Evolutionary conservation across 1,140 invertebrate species (phyloP).

Genomic region (Tyrophagus putrescentiae): DNA sequence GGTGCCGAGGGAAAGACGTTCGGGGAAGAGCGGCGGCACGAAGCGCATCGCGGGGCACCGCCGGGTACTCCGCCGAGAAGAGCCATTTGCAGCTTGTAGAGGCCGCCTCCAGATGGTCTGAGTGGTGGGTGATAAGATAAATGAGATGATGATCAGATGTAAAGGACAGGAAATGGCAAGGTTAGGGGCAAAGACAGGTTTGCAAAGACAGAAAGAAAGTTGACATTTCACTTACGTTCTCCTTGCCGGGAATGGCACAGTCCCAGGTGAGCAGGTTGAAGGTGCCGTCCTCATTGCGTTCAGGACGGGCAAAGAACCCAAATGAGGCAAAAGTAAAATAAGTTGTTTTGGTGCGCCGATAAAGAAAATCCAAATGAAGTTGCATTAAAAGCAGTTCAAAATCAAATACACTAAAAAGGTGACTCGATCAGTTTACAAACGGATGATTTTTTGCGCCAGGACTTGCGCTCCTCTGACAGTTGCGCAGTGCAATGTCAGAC

Average conservation of each 20-base stretch:
- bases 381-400: too few relatives aligned
- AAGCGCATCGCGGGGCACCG: slow-evolving; percentile 98
- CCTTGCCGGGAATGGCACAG: slow-evolving; percentile 97
- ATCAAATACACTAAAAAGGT: too few relatives aligned
- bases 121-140: slow-evolving; percentile 28
- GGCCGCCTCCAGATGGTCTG: slow-evolving; percentile 88
- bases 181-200: too few relatives aligned
- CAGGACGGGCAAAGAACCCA: slow-evolving; percentile 89
- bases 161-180: background rate
- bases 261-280: slow-evolving; percentile 79
- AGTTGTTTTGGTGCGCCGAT: too few relatives aligned
- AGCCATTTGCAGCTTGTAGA: slow-evolving; percentile 95
- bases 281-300: slow-evolving; percentile 87
- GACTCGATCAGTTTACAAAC: too few relatives aligned
- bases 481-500: too few relatives aligned
- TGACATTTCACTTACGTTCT: slow-evolving; percentile 45
- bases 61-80: slow-evolving; percentile 99
- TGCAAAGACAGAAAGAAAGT: background rate
- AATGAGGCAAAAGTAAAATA: too few relatives aligned
- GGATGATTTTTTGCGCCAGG: too few relatives aligned
- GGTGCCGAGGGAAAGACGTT: slow-evolving; percentile 99
- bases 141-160: too few relatives aligned
- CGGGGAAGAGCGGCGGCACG: slow-evolving; percentile 95
- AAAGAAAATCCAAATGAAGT: too few relatives aligned
- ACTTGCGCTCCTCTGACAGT: too few relatives aligned